phyloP scores from a whole-genome alignment of 2,888 invertebrate genomes.

The Mesorhabditis spiculigera region DNA sequence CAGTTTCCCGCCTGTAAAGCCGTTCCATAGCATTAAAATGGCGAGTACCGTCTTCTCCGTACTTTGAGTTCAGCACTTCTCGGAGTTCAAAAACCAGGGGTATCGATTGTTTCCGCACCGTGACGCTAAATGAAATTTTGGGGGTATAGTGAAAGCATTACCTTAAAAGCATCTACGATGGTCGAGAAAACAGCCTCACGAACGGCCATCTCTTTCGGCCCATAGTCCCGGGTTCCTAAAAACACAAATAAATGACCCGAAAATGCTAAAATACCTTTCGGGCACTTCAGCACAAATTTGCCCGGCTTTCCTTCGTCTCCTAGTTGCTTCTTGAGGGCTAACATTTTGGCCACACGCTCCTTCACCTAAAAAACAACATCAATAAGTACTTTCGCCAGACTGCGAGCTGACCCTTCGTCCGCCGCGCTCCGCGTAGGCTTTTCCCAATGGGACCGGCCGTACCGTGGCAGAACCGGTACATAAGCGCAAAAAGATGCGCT shows the following conservation, averaged over 20 bases:
- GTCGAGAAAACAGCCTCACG: constrained; percentile 71
- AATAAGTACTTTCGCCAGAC: constrained; percentile 7
- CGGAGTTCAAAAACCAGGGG: constrained; percentile 57
- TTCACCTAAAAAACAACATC: constrained; percentile 70
- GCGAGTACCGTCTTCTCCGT: constrained; percentile 78
- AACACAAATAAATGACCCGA: constrained; percentile 2
- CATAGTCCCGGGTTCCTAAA: constrained; percentile 80
- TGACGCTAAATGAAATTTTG: constrained; percentile 67
- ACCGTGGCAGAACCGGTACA: constrained; percentile 12
- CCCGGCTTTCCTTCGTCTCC: constrained; percentile 23
- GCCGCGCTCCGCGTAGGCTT: constrained; percentile 46
- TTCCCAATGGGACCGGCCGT: constrained; percentile 7
- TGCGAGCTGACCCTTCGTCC: constrained; percentile 41
- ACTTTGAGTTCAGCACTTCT: constrained; percentile 81
- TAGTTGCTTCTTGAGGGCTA: constrained; percentile 76
- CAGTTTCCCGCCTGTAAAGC: constrained; percentile 77
- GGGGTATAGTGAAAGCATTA: neutral
- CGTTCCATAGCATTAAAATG: neutral
- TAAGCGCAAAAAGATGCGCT: neutral
- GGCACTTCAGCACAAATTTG: constrained; percentile 50
- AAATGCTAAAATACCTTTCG: constrained; percentile 38
- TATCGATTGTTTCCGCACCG: constrained; percentile 92
- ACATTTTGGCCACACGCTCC: constrained; percentile 77
- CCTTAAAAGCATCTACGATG: constrained; percentile 81
- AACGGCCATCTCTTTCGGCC: constrained; percentile 88